Evolutionary conservation across 2,888 invertebrate species (phyloP).

Genomic region (Aleiodes alternator): DNA sequence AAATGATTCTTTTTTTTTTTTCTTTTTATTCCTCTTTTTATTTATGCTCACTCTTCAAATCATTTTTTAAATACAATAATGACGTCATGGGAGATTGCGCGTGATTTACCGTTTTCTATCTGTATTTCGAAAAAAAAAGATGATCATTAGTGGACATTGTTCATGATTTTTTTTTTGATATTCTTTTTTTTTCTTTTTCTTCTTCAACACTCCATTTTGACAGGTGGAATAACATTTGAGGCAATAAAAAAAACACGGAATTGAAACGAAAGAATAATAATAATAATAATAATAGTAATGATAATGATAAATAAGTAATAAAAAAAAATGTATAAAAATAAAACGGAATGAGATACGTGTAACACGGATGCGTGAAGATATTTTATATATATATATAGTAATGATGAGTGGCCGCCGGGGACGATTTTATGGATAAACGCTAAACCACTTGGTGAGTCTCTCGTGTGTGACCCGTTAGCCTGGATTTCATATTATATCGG

Average conservation of each 20-base stretch:
- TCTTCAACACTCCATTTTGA: not conserved
- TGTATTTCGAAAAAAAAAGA: slow-evolving; percentile 5
- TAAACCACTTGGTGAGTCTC: slow-evolving; percentile 40
- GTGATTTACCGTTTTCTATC: slow-evolving; percentile 23
- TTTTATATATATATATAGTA: slow-evolving; percentile 28
- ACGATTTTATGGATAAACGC: slow-evolving; percentile 54
- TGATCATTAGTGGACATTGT: not conserved
- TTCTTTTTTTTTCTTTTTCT: too few relatives aligned
- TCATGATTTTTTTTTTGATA: too few relatives aligned
- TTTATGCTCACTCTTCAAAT: not conserved
- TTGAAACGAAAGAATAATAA: not conserved
- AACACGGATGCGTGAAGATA: slow-evolving; percentile 43
- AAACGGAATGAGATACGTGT: slow-evolving; percentile 22
- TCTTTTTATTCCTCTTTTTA: not conserved
- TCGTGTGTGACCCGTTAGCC: slow-evolving; percentile 55
- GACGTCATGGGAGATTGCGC: slow-evolving; percentile 24
- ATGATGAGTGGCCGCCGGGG: slow-evolving; percentile 39
- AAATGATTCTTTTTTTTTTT: too few relatives aligned
- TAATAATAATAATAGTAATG: not conserved
- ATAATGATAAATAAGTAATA: not conserved
- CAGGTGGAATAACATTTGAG: not conserved
- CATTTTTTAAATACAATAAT: slow-evolving; percentile 1
- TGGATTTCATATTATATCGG: slow-evolving; percentile 52
- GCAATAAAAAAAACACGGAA: not conserved
- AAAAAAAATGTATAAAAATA: not conserved